Evolutionary conservation across 2,113 vertebrate genomes (phyloP).

Genomic region (Boleophthalmus pectinirostris): DNA sequence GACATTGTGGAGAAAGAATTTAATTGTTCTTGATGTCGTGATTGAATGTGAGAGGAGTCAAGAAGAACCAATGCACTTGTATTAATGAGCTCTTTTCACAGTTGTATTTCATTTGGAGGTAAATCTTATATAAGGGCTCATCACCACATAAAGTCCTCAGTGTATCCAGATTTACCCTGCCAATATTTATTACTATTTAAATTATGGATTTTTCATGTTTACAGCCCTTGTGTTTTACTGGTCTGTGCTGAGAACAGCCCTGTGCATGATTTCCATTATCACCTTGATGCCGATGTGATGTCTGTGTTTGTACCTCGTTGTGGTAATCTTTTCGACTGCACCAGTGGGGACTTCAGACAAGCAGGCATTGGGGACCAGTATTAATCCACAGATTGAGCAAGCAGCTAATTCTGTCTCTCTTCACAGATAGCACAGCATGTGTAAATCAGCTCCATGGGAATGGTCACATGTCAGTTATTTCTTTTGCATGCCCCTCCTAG

Average conservation of each 20-base stretch:
- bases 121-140: too few species aligned
- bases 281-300: not conserved
- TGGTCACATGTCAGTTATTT: not conserved
- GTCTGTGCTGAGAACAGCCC: not conserved
- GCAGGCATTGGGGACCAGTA: slow-evolving; percentile 3
- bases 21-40: too few species aligned
- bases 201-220: not conserved
- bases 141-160: not conserved
- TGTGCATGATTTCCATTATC: not conserved
- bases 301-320: slow-evolving; percentile 14
- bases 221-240: not conserved
- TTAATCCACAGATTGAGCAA: slow-evolving; percentile 24
- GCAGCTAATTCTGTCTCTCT: slow-evolving; percentile 2
- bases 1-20: too few species aligned
- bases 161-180: not conserved
- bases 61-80: too few species aligned
- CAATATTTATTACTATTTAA: not conserved
- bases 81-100: too few species aligned
- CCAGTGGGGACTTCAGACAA: slow-evolving; percentile 23
- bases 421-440: slow-evolving; percentile 1
- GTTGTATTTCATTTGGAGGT: too few species aligned
- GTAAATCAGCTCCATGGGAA: slow-evolving; percentile 13
- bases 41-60: too few species aligned
- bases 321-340: slow-evolving; percentile 19
- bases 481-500: not conserved